Conservation (phyloP, 2,113 vertebrate genomes). For the Cyphomyrus discorhynchus region DNA sequence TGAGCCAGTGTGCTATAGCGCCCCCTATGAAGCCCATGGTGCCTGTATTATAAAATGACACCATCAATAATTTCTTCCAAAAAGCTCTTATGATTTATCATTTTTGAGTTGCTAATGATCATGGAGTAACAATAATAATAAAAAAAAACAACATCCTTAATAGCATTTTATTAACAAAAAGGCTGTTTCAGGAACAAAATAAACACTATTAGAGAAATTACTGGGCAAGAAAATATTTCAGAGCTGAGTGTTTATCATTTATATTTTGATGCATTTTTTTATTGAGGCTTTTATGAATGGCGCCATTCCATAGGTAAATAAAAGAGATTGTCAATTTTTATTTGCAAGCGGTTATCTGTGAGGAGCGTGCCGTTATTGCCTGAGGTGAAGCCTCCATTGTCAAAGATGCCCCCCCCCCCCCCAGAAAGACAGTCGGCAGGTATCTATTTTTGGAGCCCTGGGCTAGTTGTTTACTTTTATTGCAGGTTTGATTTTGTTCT, state of each 20-base stretch:
- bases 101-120: not conserved
- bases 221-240: not conserved
- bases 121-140: not conserved
- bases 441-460: not conserved
- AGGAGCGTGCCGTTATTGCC: not conserved
- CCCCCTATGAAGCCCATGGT: no score
- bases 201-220: not conserved
- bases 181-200: not conserved
- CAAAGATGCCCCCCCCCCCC: not conserved
- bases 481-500: conserved; percentile 6
- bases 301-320: not conserved
- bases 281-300: not conserved
- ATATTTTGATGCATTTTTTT: conserved; percentile 1
- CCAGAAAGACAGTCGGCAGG: not conserved
- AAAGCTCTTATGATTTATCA: not conserved
- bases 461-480: conserved; percentile 8
- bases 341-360: not conserved
- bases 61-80: not conserved
- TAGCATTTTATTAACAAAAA: not conserved
- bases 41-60: no score
- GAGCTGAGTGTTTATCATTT: not conserved
- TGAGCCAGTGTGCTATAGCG: not conserved
- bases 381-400: not conserved
- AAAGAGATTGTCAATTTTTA: not conserved
- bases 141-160: not conserved